A percentile compares a stretch with the other conserved stretches of the same genome.
Conservation (phyloP, 2,888 invertebrate species). For the Coelogynopora nodosa region DNA sequence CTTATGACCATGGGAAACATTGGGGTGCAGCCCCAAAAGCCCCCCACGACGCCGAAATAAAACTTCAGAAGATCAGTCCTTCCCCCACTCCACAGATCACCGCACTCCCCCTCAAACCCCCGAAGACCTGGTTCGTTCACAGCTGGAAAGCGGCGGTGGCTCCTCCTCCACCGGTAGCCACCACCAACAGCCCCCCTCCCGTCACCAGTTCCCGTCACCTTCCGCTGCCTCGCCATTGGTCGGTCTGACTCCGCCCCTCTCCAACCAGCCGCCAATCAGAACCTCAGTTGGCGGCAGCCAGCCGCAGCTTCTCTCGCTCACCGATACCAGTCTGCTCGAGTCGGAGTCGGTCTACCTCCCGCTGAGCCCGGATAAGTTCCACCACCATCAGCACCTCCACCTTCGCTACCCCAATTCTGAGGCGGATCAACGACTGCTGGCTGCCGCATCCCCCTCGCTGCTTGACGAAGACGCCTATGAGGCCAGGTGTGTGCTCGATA, state of each 20-base stretch:
- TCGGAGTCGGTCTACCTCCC: slow-evolving; percentile 59
- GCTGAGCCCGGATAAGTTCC: slow-evolving; percentile 50
- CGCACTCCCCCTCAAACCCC: background rate
- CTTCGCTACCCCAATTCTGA: too few species aligned
- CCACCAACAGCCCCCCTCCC: background rate
- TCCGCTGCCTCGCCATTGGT: background rate
- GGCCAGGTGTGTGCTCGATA: too few species aligned
- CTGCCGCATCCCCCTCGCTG: too few species aligned
- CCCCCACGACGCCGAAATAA: too few species aligned
- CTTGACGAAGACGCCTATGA: too few species aligned
- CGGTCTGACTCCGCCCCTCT: background rate
- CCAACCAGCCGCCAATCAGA: background rate
- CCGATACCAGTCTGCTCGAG: slow-evolving; percentile 53
- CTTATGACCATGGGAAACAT: too few species aligned
- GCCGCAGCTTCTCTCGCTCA: background rate
- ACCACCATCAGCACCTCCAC: too few species aligned
- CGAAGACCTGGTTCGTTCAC: background rate
- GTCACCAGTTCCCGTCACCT: background rate
- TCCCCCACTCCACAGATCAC: background rate
- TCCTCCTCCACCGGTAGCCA: background rate
- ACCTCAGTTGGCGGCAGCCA: background rate
- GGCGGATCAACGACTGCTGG: too few species aligned
- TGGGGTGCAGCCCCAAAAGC: too few species aligned
- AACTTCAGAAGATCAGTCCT: too few species aligned
- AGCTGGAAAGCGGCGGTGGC: background rate